Evolutionary conservation across 1,140 invertebrate species (phyloP).

Genomic region (Zeugodacus cucurbitae): DNA sequence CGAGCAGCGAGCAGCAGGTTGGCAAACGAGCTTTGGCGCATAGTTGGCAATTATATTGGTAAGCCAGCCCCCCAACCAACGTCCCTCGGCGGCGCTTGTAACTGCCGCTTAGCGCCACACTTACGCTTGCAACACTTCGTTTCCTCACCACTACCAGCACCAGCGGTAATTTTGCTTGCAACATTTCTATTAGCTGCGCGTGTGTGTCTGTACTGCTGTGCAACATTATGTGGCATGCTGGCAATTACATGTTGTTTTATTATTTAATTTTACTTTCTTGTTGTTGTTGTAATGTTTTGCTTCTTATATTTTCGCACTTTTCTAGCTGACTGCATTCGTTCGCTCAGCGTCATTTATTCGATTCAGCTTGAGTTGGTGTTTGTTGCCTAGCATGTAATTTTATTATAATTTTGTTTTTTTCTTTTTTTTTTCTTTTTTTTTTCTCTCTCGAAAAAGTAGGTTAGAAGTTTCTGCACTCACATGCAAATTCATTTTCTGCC

Average conservation of each 20-base stretch:
- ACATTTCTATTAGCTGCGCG: background rate
- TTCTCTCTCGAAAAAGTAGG: background rate
- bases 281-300: background rate
- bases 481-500: slow-evolving; percentile 17
- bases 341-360: background rate
- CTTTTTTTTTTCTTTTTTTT: background rate
- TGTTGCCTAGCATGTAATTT: background rate
- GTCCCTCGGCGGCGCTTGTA: too few relatives aligned
- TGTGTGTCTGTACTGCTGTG: background rate
- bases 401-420: background rate
- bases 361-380: background rate
- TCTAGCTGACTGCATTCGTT: slow-evolving; percentile 11
- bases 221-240: background rate
- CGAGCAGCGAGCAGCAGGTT: slow-evolving; percentile 26
- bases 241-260: background rate
- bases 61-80: background rate
- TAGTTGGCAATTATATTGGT: slow-evolving; percentile 6
- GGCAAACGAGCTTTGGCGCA: background rate
- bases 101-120: background rate
- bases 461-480: slow-evolving; percentile 29
- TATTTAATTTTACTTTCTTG: background rate
- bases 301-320: slow-evolving; percentile 15
- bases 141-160: background rate
- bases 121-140: background rate
- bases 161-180: background rate